Evolutionary conservation across 2,113 vertebrate species (phyloP), one percentile per base, ranked within the genome.

Genomic region (Poecile atricapillus): DNA sequence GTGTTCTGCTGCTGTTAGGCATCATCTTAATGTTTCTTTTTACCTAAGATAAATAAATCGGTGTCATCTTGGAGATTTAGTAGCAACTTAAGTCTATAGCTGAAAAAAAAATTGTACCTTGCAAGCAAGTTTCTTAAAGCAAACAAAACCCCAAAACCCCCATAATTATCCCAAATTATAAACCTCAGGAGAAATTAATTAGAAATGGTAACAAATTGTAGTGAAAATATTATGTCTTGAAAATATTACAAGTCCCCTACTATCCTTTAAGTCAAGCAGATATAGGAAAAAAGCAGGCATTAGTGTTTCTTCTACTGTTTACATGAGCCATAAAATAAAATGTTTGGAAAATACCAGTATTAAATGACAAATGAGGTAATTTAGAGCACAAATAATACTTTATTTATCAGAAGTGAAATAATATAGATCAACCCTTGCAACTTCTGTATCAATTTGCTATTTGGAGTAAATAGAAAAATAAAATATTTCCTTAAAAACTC

Each of bases 331-430:
- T 91, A 86, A 92, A 90, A 24, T 27, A 75, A 83, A 93, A 88
- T n/a, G 2, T 78, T 93, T 59, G 28, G 39, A 83, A 93, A 94
- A 89, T 76, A 85, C 27, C 31, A n/a, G 43, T 46, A 65, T 70
- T 95, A 88, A 90, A 90, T 95, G 79, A 77, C 24, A 92, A 93
- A 88, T 63, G 15, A 20, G 68, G 56, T 60, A 83, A 87, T 92
- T 93, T 81, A 49, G 20, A 74, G 16, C 1, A 6, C 15, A 81
- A 94, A 78, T 60, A 24, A 77, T 63, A n/a, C 46, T 94, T 88
- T 83, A 88, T 96, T 95, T 90, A 68, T 90, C 76, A 92, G 22
- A 23, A 86, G 20, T 64, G 63, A 90, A 90, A 93, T 77, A 63
- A 81, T 24, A 78, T 46, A 83, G 22, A 52, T 88, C 39, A 77